These are phyloP conservation scores for Muschampia plurimacula DNA, from an alignment of 2,888 invertebrate species.

Conservation along the genomic window DNA sequence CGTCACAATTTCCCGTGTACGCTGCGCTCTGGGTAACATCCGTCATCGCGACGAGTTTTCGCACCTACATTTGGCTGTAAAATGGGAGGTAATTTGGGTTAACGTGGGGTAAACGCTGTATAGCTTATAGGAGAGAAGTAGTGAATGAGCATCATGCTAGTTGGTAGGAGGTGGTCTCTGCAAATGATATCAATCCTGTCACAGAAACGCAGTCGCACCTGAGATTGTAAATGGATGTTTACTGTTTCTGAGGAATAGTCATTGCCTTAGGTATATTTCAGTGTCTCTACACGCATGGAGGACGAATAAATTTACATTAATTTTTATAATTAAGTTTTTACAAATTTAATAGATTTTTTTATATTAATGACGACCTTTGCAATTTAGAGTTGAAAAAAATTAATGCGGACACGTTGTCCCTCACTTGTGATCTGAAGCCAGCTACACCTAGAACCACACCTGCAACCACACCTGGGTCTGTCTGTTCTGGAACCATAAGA, in stretches of 20 bases:
- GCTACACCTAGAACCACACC: background rate
- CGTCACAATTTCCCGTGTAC: background rate
- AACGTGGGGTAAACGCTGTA: background rate
- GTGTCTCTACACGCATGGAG: too few relatives aligned
- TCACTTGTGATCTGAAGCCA: background rate
- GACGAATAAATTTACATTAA: background rate
- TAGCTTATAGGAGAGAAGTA: background rate
- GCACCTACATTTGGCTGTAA: background rate
- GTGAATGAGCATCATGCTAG: background rate
- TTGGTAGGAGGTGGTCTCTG: too few relatives aligned
- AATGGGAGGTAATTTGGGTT: background rate
- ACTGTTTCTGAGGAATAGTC: too few relatives aligned
- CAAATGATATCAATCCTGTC: too few relatives aligned
- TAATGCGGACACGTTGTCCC: rapidly evolving
- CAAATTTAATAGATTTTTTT: background rate
- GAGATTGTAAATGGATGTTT: too few relatives aligned
- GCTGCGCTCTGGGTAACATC: constrained; percentile 1
- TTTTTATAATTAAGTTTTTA: background rate
- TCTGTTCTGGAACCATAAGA: too few relatives aligned
- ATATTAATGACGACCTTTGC: background rate
- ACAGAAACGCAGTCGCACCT: too few relatives aligned
- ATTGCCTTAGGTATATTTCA: too few relatives aligned
- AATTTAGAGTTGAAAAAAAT: background rate
- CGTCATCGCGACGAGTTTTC: constrained; percentile 14
- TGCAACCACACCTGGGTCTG: too few relatives aligned